phyloP scores from a whole-genome alignment of 2,888 invertebrate genomes.

The Eilema depressum region DNA sequence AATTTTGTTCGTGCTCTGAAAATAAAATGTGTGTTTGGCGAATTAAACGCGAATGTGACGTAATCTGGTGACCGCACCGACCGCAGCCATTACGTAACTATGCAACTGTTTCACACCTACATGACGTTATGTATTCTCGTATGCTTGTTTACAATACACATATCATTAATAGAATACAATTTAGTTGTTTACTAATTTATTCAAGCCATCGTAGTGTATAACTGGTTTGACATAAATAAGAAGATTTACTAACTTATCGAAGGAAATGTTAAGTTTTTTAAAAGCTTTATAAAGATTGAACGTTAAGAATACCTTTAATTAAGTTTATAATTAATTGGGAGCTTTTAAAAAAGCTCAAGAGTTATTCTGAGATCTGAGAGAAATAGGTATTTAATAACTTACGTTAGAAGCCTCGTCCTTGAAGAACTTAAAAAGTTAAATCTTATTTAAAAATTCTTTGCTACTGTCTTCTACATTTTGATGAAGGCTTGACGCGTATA shows the following conservation, averaged over 20 bases:
- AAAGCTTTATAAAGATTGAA: background rate
- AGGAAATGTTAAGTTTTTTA: background rate
- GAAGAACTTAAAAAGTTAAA: background rate
- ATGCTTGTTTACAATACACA: background rate
- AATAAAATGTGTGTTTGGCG: slow-evolving; percentile 61
- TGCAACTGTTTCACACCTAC: slow-evolving; percentile 45
- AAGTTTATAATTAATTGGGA: background rate
- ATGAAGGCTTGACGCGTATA: background rate
- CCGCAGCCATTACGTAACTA: slow-evolving; percentile 61
- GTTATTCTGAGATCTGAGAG: background rate
- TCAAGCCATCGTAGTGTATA: background rate
- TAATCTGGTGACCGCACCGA: slow-evolving; percentile 58
- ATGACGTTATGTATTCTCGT: background rate
- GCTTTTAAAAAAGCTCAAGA: background rate
- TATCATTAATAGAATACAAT: background rate
- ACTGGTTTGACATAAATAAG: background rate
- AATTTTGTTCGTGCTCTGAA: slow-evolving; percentile 41
- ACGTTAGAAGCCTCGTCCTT: background rate
- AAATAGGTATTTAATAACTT: too few relatives aligned
- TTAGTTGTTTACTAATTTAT: background rate
- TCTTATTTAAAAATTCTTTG: background rate
- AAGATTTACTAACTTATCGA: background rate
- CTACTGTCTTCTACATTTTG: background rate
- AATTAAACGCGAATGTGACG: slow-evolving; percentile 64
- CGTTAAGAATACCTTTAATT: background rate